Conservation (phyloP, 2,113 vertebrate genomes). For the Perca schrenkii region DNA sequence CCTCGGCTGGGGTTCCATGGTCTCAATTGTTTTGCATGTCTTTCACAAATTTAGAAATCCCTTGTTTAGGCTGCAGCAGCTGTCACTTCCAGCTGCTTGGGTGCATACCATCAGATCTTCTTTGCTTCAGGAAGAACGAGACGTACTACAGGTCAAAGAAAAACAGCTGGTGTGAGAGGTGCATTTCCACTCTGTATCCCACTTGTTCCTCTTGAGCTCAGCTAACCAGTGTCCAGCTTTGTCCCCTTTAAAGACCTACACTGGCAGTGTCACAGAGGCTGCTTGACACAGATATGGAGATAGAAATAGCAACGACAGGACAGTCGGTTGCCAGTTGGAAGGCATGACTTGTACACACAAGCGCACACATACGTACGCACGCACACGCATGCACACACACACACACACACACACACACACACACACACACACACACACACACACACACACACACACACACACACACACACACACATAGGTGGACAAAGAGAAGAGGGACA, state of each 20-base stretch:
- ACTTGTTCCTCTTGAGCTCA: conserved; percentile 38
- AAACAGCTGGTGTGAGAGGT: conserved; percentile 40
- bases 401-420: not conserved
- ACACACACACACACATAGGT: not conserved
- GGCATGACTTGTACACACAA: not conserved
- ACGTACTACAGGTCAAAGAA: not conserved
- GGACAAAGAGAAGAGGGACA: not conserved
- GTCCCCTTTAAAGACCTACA: conserved; percentile 34
- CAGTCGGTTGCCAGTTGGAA: conserved; percentile 32
- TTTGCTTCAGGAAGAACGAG: not conserved
- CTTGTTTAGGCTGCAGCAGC: conserved; percentile 18
- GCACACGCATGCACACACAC: not conserved
- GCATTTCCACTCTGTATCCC: conserved; percentile 9
- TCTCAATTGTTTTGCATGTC: not conserved
- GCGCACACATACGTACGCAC: not conserved
- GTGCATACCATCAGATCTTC: not conserved
- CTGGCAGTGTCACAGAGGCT: conserved; percentile 40
- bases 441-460: not conserved
- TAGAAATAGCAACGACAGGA: conserved; percentile 67
- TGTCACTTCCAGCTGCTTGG: conserved; percentile 22
- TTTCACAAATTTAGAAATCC: not conserved
- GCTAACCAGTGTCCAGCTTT: conserved; percentile 16
- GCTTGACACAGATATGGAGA: conserved; percentile 72
- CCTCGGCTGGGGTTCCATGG: not conserved
- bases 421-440: not conserved